Percentiles rank a stretch among this genome's conserved stretches.
phyloP scores from a whole-genome alignment of 2,888 invertebrate species.

The Lapara coniferarum region DNA sequence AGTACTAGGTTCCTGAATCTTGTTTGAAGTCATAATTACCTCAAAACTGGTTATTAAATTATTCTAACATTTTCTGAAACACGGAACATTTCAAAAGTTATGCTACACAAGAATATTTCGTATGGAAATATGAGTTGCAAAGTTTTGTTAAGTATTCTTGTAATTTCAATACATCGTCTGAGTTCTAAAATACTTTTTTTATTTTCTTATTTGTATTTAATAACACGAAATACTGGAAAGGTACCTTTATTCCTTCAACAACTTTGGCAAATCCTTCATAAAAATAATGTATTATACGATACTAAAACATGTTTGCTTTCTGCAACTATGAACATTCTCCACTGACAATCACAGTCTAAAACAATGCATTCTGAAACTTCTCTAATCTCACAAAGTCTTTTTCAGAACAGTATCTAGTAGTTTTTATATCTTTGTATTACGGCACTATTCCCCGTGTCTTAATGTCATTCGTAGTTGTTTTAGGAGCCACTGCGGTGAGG shows the following conservation, averaged over 20 bases:
- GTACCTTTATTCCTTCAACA: background rate
- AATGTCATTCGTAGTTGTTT: slow-evolving; percentile 57
- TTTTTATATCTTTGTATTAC: slow-evolving; percentile 42
- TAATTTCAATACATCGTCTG: no score
- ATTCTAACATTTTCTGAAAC: no score
- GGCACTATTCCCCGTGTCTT: slow-evolving; percentile 55
- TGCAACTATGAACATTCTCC: background rate
- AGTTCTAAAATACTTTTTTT: background rate
- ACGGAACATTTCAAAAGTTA: no score
- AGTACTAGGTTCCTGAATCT: background rate
- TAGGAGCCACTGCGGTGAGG: slow-evolving; percentile 55
- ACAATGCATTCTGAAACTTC: background rate
- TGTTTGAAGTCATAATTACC: background rate
- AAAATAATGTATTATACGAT: no score
- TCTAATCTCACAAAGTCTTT: slow-evolving; percentile 29
- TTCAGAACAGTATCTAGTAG: slow-evolving; percentile 26
- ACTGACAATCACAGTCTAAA: background rate
- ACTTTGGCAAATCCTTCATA: no score
- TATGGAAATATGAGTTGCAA: no score
- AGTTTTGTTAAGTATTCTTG: no score
- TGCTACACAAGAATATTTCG: no score
- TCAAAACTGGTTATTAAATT: background rate
- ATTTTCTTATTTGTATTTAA: background rate
- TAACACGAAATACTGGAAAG: background rate
- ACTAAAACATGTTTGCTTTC: background rate